These are phyloP conservation scores for Platycercus adscitus DNA, from an alignment of 2,113 vertebrate species.

Conservation along the genomic window DNA sequence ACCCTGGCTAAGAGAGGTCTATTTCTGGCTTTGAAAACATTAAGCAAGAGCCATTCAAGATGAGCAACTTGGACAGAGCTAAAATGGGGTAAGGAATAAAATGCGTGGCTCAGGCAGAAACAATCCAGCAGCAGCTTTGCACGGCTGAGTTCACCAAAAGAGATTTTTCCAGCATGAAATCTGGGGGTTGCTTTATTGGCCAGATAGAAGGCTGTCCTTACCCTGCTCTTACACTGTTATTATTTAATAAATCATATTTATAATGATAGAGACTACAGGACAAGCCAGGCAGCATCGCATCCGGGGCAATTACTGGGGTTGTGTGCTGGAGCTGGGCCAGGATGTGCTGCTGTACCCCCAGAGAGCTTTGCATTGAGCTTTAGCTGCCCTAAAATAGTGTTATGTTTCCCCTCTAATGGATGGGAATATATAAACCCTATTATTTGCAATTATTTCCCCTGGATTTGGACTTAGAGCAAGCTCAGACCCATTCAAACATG, in stretches of 20 bases:
- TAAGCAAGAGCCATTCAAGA: background rate
- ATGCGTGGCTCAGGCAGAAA: background rate
- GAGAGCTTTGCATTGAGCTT: background rate
- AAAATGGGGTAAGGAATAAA: background rate
- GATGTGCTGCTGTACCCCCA: rapidly evolving
- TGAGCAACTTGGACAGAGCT: background rate
- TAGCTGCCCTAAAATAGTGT: background rate
- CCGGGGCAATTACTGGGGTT: background rate
- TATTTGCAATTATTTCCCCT: background rate
- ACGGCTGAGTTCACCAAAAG: background rate
- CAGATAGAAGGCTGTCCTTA: background rate
- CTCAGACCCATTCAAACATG: background rate
- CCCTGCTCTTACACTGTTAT: background rate
- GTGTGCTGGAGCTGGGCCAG: background rate
- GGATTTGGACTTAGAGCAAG: background rate
- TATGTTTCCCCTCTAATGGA: rapidly evolving
- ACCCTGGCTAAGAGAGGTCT: background rate
- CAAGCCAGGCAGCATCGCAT: background rate
- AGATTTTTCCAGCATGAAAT: background rate
- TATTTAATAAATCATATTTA: constrained; percentile 43
- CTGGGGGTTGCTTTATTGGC: background rate
- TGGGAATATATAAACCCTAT: background rate
- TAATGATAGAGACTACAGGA: constrained; percentile 5
- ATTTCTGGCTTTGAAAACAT: constrained; percentile 34
- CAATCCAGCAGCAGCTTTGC: background rate